Conservation (phyloP, 2,113 vertebrate species). For the Bothrops jararaca region DNA sequence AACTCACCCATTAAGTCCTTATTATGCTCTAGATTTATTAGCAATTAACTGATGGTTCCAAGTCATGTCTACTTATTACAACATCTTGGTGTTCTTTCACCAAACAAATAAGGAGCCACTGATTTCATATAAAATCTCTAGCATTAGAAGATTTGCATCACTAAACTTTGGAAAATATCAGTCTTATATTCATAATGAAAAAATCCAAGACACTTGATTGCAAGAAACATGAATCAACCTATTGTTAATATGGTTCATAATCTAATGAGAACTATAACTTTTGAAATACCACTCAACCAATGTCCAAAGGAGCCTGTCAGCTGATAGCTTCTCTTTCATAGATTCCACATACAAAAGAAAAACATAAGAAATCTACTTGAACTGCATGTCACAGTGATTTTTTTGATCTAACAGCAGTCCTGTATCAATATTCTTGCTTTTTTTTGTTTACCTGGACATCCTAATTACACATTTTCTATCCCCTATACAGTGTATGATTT, state of each 20-base stretch:
- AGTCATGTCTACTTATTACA: not conserved
- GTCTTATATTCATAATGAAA: not conserved
- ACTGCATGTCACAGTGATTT: not conserved
- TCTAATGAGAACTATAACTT: not conserved
- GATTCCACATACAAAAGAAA: not conserved
- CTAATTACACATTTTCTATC: not conserved
- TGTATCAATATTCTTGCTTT: not conserved
- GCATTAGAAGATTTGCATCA: not conserved
- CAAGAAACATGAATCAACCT: not conserved
- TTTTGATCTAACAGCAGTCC: not conserved
- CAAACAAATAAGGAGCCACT: not conserved
- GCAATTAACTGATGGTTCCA: not conserved
- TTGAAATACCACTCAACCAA: not conserved
- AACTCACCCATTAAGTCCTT: not conserved
- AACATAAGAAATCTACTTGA: not conserved
- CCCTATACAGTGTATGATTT: not conserved
- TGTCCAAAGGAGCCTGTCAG: not conserved
- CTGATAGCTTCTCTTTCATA: not conserved
- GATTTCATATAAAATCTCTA: not conserved
- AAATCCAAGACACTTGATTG: not conserved
- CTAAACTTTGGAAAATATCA: not conserved
- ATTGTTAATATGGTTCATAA: not conserved
- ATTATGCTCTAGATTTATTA: not conserved
- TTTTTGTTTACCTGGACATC: slow-evolving; percentile 13
- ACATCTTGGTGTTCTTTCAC: not conserved